These are phyloP conservation scores for Oceanites oceanicus DNA, from an alignment of 2,113 vertebrate genomes.

Conservation along the genomic window DNA sequence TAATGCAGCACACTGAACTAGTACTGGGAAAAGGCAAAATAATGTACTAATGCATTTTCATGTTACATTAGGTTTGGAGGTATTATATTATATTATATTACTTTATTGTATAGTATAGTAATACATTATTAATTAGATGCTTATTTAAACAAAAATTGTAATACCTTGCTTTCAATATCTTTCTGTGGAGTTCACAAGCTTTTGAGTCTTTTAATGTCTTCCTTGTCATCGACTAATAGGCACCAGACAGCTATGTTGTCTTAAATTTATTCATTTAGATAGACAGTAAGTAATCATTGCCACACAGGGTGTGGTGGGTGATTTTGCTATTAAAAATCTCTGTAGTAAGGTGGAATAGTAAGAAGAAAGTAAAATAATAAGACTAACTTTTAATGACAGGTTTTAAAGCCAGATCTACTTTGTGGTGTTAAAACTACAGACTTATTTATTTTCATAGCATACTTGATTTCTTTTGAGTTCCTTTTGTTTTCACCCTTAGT, in stretches of 20 bases:
- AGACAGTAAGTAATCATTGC: background rate
- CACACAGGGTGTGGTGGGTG: background rate
- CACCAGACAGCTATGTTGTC: background rate
- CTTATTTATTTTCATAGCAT: background rate
- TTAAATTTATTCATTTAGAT: background rate
- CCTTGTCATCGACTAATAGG: background rate
- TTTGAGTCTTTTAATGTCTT: background rate
- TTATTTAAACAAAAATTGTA: background rate
- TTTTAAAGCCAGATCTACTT: background rate
- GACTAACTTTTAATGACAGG: background rate
- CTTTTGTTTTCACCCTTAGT: background rate
- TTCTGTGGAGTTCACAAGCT: background rate
- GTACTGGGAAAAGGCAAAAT: background rate
- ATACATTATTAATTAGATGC: background rate
- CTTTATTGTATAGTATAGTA: background rate
- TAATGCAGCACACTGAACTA: background rate
- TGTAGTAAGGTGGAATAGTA: background rate
- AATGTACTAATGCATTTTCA: background rate
- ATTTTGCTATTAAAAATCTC: background rate
- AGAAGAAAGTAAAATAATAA: background rate
- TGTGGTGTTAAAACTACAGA: background rate
- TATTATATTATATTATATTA: background rate
- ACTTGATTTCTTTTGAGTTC: background rate
- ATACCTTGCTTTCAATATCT: background rate
- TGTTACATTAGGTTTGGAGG: background rate